Percentiles rank a stretch among this genome's conserved stretches.
Conservation (phyloP, 2,888 invertebrate genomes). For the Ecliptopera silaceata region DNA sequence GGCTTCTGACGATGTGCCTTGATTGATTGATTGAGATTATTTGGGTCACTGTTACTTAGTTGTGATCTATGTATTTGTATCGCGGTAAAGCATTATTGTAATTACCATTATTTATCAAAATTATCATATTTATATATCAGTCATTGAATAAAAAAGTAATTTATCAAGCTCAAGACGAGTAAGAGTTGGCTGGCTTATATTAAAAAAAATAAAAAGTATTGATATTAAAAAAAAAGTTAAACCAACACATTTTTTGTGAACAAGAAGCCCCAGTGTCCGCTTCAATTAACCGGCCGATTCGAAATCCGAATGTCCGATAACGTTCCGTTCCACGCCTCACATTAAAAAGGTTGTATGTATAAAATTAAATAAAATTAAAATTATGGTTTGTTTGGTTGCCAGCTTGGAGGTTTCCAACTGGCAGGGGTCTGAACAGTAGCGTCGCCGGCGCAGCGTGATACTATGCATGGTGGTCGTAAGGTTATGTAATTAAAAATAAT, state of each 20-base stretch:
- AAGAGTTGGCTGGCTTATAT: no score
- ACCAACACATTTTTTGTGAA: slow-evolving; percentile 40
- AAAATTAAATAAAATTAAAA: slow-evolving; percentile 52
- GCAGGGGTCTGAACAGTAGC: slow-evolving; percentile 78
- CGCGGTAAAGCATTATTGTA: neutral
- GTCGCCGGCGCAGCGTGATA: slow-evolving; percentile 67
- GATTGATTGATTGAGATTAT: slow-evolving; percentile 32
- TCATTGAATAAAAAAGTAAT: no score
- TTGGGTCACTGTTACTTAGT: slow-evolving; percentile 3
- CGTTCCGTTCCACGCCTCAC: slow-evolving; percentile 45
- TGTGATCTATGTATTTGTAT: neutral
- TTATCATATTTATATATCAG: no score
- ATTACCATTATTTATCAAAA: no score
- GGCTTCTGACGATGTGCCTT: slow-evolving; percentile 51
- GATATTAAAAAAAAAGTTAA: no score
- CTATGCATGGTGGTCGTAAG: slow-evolving; percentile 57
- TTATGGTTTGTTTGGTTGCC: slow-evolving; percentile 52
- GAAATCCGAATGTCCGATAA: slow-evolving; percentile 47
- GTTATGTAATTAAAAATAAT: slow-evolving; percentile 42
- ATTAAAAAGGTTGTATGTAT: slow-evolving; percentile 25
- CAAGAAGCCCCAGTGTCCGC: slow-evolving; percentile 50
- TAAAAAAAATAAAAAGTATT: no score
- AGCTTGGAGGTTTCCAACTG: slow-evolving; percentile 42
- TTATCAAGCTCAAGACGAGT: no score
- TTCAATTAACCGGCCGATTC: slow-evolving; percentile 50